These are phyloP conservation scores for Gonioctena quinquepunctata DNA, from an alignment of 1,140 invertebrate species.

Conservation along the genomic window DNA sequence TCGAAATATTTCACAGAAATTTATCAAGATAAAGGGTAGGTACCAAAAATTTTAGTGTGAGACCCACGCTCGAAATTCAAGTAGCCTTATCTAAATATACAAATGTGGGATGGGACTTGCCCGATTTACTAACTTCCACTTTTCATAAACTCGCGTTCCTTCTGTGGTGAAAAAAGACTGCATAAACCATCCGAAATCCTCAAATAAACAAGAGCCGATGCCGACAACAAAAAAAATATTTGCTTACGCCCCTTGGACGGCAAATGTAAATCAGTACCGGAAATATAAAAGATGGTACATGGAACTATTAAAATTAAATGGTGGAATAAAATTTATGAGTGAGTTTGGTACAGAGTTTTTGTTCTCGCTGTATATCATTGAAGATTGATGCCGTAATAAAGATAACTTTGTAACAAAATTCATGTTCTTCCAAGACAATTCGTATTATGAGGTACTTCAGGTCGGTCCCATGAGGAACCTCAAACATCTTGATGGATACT, in stretches of 20 bases:
- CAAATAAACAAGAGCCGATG: background rate
- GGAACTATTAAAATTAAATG: background rate
- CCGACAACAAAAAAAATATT: slow-evolving; percentile 11
- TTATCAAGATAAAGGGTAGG: too few relatives aligned
- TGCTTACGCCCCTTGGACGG: background rate
- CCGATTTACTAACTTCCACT: background rate
- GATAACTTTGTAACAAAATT: background rate
- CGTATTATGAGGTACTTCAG: too few relatives aligned
- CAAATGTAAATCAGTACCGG: background rate
- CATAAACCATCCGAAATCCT: slow-evolving; percentile 1
- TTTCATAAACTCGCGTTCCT: background rate
- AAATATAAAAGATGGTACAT: slow-evolving; percentile 7
- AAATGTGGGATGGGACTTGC: background rate
- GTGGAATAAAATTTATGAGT: slow-evolving; percentile 10
- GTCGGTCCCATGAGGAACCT: too few relatives aligned
- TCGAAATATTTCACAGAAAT: too few relatives aligned
- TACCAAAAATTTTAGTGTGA: too few relatives aligned
- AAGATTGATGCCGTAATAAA: background rate
- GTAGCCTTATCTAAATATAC: background rate
- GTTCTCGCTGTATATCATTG: background rate
- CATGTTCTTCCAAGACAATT: too few relatives aligned
- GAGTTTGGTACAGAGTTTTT: background rate
- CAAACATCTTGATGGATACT: too few relatives aligned
- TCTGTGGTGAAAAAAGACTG: background rate
- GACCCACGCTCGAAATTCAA: background rate